Evolutionary conservation across 2,888 invertebrate species (phyloP).

Genomic region (Drosophila mimica): DNA sequence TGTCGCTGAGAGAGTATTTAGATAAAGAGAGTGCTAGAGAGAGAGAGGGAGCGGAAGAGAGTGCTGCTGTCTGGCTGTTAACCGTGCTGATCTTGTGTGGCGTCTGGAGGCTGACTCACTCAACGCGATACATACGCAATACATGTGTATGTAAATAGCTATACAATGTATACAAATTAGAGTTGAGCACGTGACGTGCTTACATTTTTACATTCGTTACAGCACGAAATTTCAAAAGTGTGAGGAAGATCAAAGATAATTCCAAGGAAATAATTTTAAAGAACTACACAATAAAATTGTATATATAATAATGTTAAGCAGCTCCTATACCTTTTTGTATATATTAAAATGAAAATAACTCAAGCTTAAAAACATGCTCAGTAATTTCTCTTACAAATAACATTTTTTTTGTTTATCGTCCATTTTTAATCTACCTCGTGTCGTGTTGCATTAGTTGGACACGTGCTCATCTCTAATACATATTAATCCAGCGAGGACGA

Average conservation of each 20-base stretch:
- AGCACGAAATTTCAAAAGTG: background rate
- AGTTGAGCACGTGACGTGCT: background rate
- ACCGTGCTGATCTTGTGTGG: conserved; percentile 41
- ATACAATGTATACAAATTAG: conserved; percentile 19
- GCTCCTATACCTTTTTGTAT: background rate
- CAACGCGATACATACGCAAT: conserved; percentile 13
- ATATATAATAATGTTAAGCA: background rate
- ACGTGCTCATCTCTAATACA: conserved; percentile 1
- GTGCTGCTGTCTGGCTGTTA: conserved; percentile 36
- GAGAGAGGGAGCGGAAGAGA: conserved; percentile 4
- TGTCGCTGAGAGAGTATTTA: conserved; percentile 11
- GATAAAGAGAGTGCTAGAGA: background rate
- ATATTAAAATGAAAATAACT: background rate
- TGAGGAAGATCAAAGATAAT: background rate
- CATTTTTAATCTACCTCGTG: background rate
- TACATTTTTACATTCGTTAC: background rate
- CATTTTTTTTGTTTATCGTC: background rate
- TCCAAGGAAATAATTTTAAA: background rate
- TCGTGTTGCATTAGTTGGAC: background rate
- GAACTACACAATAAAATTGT: background rate
- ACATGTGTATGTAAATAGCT: background rate
- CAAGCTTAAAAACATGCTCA: background rate
- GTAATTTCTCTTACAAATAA: background rate
- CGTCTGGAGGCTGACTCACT: conserved; percentile 59
- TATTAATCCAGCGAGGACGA: conserved; percentile 39